Conservation (phyloP, 2,797 vertebrate species). For the Malurus splendens region DNA sequence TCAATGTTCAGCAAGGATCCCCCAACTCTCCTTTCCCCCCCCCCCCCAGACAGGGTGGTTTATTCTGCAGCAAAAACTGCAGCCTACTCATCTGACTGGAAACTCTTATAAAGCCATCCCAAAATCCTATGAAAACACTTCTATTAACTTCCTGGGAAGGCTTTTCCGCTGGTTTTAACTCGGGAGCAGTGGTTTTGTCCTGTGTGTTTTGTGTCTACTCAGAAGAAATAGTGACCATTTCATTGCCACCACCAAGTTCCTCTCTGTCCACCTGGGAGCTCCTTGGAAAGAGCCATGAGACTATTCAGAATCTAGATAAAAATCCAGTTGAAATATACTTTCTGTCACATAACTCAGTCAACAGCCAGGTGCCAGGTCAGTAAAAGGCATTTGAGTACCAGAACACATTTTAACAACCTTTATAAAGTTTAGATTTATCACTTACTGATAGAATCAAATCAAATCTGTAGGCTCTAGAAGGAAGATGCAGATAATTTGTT, state of each 20-base stretch:
- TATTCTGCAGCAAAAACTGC: neutral
- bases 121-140: neutral
- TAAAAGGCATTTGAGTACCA: neutral
- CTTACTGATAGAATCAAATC: neutral
- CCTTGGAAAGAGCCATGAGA: neutral
- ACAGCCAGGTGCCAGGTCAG: neutral
- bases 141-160: too few relatives aligned
- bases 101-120: neutral
- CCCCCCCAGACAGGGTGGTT: neutral
- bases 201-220: too few relatives aligned
- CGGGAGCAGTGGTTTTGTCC: neutral
- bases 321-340: neutral
- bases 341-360: neutral
- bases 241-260: neutral
- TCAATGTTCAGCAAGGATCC: neutral
- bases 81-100: neutral
- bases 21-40: accelerated
- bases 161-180: neutral
- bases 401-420: neutral
- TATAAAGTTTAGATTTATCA: neutral
- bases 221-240: accelerated
- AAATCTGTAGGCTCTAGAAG: neutral
- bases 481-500: neutral
- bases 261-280: neutral
- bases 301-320: neutral